Percentiles rank a stretch among this genome's conserved stretches.
These are phyloP conservation scores for Hyppa rectilinea DNA, from an alignment of 2,888 invertebrate genomes.

Conservation along the genomic window DNA sequence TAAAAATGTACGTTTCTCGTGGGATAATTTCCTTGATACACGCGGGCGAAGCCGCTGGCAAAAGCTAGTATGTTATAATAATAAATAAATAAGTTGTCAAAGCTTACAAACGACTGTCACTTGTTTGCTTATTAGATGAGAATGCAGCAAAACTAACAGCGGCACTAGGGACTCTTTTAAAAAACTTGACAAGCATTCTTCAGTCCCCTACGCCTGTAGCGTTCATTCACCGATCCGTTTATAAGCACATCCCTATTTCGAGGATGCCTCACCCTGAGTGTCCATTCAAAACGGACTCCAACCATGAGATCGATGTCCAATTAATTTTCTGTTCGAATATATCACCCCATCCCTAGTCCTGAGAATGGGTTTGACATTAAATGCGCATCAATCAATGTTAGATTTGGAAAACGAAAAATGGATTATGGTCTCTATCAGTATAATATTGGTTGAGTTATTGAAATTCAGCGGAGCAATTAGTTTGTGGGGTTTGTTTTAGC, in stretches of 20 bases:
- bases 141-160: slow-evolving; percentile 33
- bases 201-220: slow-evolving; percentile 22
- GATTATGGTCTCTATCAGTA: background rate
- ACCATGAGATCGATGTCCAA: slow-evolving; percentile 60
- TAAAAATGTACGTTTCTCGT: too few relatives aligned
- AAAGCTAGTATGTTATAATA: too few relatives aligned
- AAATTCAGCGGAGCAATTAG: background rate
- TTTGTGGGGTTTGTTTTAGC: background rate
- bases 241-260: slow-evolving; percentile 39
- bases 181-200: slow-evolving; percentile 39
- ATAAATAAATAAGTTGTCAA: too few relatives aligned
- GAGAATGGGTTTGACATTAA: slow-evolving; percentile 43
- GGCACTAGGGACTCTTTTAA: slow-evolving; percentile 14
- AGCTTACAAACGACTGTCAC: slow-evolving; percentile 12
- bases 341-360: slow-evolving; percentile 37
- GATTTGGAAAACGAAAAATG: slow-evolving; percentile 32
- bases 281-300: slow-evolving; percentile 49
- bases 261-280: slow-evolving; percentile 37
- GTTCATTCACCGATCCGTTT: slow-evolving; percentile 42
- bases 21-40: too few relatives aligned
- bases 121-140: slow-evolving; percentile 34
- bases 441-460: background rate
- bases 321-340: slow-evolving; percentile 62
- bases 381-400: slow-evolving; percentile 59
- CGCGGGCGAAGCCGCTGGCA: too few relatives aligned